phyloP scores from a whole-genome alignment of 2,888 invertebrate genomes.

The Dasysyrphus tricinctus region DNA sequence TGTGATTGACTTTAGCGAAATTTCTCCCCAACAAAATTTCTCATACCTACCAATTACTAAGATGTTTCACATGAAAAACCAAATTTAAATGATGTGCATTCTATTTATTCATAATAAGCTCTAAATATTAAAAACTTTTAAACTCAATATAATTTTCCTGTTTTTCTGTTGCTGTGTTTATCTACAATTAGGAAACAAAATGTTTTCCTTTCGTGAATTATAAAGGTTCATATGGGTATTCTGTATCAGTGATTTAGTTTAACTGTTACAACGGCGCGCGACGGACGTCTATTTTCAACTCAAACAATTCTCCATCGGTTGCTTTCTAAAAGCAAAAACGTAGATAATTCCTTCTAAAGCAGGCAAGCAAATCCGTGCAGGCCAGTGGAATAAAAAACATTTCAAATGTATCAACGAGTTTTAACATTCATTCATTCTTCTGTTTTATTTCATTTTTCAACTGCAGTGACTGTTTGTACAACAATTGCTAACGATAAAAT shows the following conservation, averaged over 20 bases:
- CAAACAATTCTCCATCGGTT: not conserved
- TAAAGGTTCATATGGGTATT: not conserved
- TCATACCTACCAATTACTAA: too few relatives aligned
- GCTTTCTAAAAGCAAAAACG: not conserved
- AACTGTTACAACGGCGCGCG: too few relatives aligned
- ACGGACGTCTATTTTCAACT: not conserved
- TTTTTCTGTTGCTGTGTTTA: not conserved
- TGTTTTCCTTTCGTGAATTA: not conserved
- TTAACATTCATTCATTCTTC: not conserved
- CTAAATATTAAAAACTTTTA: not conserved
- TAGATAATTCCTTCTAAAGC: not conserved
- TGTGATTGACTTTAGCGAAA: too few relatives aligned
- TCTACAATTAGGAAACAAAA: slow-evolving; percentile 5
- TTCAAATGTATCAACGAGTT: not conserved
- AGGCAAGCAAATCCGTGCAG: not conserved
- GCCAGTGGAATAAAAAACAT: not conserved
- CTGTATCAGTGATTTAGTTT: not conserved
- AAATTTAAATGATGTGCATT: too few relatives aligned
- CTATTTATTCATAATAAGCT: too few relatives aligned
- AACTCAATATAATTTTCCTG: not conserved
- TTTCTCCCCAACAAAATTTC: too few relatives aligned
- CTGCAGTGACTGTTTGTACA: not conserved
- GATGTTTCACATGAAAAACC: too few relatives aligned
- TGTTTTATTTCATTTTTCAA: not conserved
- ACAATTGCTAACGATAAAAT: slow-evolving; percentile 14